phyloP scores from a whole-genome alignment of 2,888 invertebrate genomes.

The Ectobius pallidus region DNA sequence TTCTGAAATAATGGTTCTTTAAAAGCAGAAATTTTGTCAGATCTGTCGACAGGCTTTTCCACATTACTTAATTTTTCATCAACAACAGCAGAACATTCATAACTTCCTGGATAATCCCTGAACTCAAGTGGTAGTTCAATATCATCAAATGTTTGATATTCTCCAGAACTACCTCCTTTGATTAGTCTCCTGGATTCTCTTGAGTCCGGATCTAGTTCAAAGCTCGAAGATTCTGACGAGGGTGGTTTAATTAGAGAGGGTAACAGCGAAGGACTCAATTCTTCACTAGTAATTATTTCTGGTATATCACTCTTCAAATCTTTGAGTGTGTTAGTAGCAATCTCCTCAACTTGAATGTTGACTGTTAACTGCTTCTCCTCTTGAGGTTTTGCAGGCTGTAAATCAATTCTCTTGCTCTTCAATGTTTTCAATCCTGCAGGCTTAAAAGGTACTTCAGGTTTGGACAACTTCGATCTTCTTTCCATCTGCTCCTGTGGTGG shows the following conservation, averaged over 20 bases:
- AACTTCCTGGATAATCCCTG: neutral
- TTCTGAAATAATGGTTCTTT: too few species aligned
- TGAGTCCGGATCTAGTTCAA: neutral
- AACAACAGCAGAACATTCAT: neutral
- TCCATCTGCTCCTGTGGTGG: too few species aligned
- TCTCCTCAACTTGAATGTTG: neutral
- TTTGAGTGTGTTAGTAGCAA: neutral
- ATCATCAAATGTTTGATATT: slow-evolving; percentile 39
- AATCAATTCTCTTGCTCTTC: neutral
- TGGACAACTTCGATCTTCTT: neutral
- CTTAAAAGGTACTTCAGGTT: slow-evolving; percentile 1
- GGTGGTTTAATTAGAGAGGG: neutral
- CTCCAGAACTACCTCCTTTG: slow-evolving; percentile 36
- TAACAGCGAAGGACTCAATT: neutral
- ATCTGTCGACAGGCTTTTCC: too few species aligned
- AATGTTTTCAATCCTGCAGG: neutral
- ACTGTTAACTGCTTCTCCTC: too few species aligned
- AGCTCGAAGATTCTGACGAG: neutral
- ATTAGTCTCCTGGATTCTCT: slow-evolving; percentile 18
- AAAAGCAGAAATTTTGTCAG: too few species aligned
- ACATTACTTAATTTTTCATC: neutral
- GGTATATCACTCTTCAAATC: neutral
- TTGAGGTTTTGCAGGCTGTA: neutral
- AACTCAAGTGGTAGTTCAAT: slow-evolving; percentile 38
- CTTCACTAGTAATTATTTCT: neutral